A percentile compares a stretch with the other conserved stretches of the same genome.
Conservation (phyloP, 2,113 vertebrate species). For the Holacanthus passer region DNA sequence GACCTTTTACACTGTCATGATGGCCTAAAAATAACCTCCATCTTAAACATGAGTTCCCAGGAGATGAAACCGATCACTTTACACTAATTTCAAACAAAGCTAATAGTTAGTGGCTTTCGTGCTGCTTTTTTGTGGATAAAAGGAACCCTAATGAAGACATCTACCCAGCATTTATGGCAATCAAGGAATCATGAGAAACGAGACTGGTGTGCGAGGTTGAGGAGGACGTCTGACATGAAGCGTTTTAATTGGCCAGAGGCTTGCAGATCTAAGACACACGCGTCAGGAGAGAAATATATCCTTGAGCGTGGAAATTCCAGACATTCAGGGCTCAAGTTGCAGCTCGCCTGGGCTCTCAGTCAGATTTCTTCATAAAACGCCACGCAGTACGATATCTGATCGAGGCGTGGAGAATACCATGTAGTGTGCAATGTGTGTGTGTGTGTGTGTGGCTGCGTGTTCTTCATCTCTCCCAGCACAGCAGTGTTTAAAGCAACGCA, state of each 20-base stretch:
- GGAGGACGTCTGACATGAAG: slow-evolving; percentile 69
- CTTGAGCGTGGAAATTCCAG: slow-evolving; percentile 90
- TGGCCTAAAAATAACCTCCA: slow-evolving; percentile 47
- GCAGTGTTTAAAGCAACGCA: slow-evolving; percentile 26
- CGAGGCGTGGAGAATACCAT: slow-evolving; percentile 58
- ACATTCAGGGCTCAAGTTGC: slow-evolving; percentile 90
- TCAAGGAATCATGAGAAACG: slow-evolving; percentile 65
- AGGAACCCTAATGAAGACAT: slow-evolving; percentile 70
- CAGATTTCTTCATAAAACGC: slow-evolving; percentile 81
- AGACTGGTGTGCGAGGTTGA: slow-evolving; percentile 58
- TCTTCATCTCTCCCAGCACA: slow-evolving; percentile 22
- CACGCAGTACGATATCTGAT: slow-evolving; percentile 78
- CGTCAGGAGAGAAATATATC: slow-evolving; percentile 79
- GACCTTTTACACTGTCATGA: slow-evolving; percentile 20
- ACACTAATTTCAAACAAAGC: slow-evolving; percentile 69
- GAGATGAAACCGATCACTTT: slow-evolving; percentile 67
- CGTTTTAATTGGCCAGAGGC: slow-evolving; percentile 70
- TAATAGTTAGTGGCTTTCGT: slow-evolving; percentile 75
- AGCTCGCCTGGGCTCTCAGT: slow-evolving; percentile 84
- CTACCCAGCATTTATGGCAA: slow-evolving; percentile 73
- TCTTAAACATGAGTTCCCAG: slow-evolving; percentile 60
- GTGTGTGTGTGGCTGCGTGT: slow-evolving; percentile 42
- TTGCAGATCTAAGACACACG: slow-evolving; percentile 72
- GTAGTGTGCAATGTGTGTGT: slow-evolving; percentile 50
- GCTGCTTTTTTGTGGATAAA: slow-evolving; percentile 63